phyloP scores from a whole-genome alignment of 2,888 invertebrate species.

The Tachystola acroxantha region DNA sequence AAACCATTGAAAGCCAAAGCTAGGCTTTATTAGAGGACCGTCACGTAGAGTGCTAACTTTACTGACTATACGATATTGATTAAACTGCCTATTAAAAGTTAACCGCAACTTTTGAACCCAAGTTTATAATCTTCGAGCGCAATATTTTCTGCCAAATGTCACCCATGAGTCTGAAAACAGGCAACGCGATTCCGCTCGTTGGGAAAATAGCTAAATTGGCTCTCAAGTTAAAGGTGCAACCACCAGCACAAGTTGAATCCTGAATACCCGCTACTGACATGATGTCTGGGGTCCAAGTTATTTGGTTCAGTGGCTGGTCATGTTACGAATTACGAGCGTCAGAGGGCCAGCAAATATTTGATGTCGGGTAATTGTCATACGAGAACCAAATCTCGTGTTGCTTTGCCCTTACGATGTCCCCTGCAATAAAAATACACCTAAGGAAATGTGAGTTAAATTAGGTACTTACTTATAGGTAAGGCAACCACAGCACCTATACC shows the following conservation, averaged over 20 bases:
- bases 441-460: too few relatives aligned
- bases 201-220: constrained; percentile 57
- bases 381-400: constrained; percentile 45
- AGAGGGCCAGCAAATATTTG: constrained; percentile 73
- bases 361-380: constrained; percentile 66
- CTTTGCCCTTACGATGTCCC: constrained; percentile 32
- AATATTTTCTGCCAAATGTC: constrained; percentile 51
- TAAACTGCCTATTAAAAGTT: too few relatives aligned
- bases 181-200: constrained; percentile 57
- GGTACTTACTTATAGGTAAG: too few relatives aligned
- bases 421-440: constrained; percentile 11
- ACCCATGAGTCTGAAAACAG: constrained; percentile 68
- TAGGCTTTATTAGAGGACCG: too few relatives aligned
- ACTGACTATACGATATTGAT: too few relatives aligned
- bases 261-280: background rate
- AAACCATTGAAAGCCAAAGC: too few relatives aligned
- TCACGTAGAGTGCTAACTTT: too few relatives aligned
- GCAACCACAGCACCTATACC: too few relatives aligned
- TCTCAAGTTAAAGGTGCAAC: constrained; percentile 28
- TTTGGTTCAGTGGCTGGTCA: constrained; percentile 32
- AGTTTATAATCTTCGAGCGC: constrained; percentile 13
- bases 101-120: background rate
- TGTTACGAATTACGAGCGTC: constrained; percentile 65
- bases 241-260: constrained; percentile 26
- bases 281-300: constrained; percentile 8